Base-by-base conservation (phyloP, 2,113 vertebrate genomes). In the Spea bombifrons region DNA sequence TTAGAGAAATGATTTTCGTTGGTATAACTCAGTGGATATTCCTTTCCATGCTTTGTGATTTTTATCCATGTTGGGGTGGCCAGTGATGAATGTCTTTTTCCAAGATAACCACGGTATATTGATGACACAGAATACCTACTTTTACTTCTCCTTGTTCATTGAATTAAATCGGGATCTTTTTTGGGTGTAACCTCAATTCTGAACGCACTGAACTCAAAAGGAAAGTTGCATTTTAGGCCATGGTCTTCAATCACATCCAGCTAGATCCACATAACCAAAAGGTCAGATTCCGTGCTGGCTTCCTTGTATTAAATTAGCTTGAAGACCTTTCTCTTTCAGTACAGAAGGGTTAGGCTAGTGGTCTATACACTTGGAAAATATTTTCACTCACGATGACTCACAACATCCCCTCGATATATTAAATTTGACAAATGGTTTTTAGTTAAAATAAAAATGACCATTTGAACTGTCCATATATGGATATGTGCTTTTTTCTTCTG, bases 171-270 rank as follows among this genome's bases (percentile, higher is more conserved):
- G 61, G 66, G 68, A 70, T 77, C 75, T 68, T 76, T 77, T 59
- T 77, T 77, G 75, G 75, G 75, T 77, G 75, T 77, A 77, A 77
- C 75, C 75, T 77, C 75, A 77, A 77, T 77, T 77, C 75, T 77
- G 47, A 77, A 67, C 70, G 75, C 75, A 77, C 75, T 77, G 75
- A 77, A 77, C 75, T 77, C 75, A 77, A 71, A 68, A 77, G 75
- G 68, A 67, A 77, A 70, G 75, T 77, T 77, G 5, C 75, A 70
- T 77, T 77, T 77, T 77, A 77, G 75, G 66, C 66, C 75, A 13
- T 70, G 70, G 67, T 77, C 75, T 77, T 77, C 75, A 77, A 77
- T 77, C 75, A 77, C 75, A 69, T 77, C 75, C 53, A 77, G 66
- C 30, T 43, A 55, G 66, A 77, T 59, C 75, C 66, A 77, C 63